Percentiles rank a stretch among this genome's conserved stretches.
Conservation (phyloP, 2,888 invertebrate genomes). For the Drosophila antonietae region DNA sequence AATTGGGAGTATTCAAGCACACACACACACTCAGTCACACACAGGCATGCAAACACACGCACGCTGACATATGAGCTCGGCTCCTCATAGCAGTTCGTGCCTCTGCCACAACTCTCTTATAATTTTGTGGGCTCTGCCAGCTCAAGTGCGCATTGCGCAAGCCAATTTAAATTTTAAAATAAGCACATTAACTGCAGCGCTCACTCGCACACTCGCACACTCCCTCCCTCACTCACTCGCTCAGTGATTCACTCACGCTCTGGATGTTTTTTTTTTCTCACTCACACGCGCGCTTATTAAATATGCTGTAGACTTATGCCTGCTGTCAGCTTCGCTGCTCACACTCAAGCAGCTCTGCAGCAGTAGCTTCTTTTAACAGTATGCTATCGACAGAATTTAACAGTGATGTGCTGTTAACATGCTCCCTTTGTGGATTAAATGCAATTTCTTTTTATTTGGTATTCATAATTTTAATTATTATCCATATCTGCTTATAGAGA, state of each 20-base stretch:
- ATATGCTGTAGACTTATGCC: conserved; percentile 65
- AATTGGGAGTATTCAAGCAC: conserved; percentile 32
- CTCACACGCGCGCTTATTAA: conserved; percentile 56
- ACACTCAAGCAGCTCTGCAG: conserved; percentile 1
- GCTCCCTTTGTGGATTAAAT: background rate
- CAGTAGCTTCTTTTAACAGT: background rate
- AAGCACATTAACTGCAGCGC: conserved; percentile 79
- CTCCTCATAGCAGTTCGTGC: background rate
- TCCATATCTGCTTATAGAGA: conserved; percentile 75
- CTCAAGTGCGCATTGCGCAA: conserved; percentile 71
- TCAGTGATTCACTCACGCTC: background rate
- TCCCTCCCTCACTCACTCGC: background rate
- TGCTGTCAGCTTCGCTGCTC: conserved; percentile 12
- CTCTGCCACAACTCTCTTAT: conserved; percentile 6
- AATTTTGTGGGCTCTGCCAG: conserved; percentile 28
- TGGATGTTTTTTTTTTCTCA: background rate
- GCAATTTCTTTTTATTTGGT: conserved; percentile 4
- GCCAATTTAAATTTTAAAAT: conserved; percentile 82
- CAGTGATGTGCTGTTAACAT: background rate
- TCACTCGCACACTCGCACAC: conserved; percentile 28
- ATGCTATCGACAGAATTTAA: conserved; percentile 1
- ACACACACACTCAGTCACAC: conserved; percentile 5
- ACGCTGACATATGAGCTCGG: background rate
- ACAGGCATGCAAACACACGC: background rate
- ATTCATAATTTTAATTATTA: conserved; percentile 70